Base-by-base conservation (phyloP, 2,113 vertebrate genomes). In the Caracal caracal region DNA sequence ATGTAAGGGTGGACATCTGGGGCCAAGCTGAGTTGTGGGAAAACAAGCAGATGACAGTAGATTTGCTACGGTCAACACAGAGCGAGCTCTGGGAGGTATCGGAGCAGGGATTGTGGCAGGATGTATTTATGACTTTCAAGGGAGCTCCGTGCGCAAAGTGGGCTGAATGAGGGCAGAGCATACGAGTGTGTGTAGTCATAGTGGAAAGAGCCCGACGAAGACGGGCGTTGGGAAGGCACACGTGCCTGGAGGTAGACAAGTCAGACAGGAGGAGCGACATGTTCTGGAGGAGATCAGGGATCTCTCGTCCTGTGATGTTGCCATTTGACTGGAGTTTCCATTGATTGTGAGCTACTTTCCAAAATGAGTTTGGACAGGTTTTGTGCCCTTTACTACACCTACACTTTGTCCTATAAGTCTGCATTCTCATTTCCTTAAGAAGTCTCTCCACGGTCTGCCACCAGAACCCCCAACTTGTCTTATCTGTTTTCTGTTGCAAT, bases 131-230 rank as follows among this genome's bases (percentile, higher is more conserved):
- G 33, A 4, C n/a, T 33, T 56, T 51, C 10, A 3, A 47, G 47
- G 35, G 24, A 71, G 51, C 16, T 40, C 0, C 16, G 10, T 20
- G 4, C 2, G 8, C 37, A 13, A 10, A 9, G 24, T 37, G n/a
- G 35, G 10, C 8, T 3, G 10, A 17, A 28, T 22, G 15, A 90
- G 65, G 47, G 30, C n/a, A 13, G 71, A 33, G 26, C 3, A 5
- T 43, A 26, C 15, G 40, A 15, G 9, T 26, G 5, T 35, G 33
- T 17, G 33, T 22, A 0, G 0, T 61, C n/a, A 68, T 2, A 5
- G 40, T 65, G 81, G 43, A 78, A 75, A 70, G n/a, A 40, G 37
- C 30, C 61, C 19, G 5, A 33, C 24, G 75, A 47, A 40, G 63
- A 71, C 35, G 76, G 17, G 9, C 43, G 17, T n/a, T 4, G 7